Percentiles rank a stretch among this genome's conserved stretches.
Conservation (phyloP, 2,797 vertebrate species). For the Labeo calbasu region DNA sequence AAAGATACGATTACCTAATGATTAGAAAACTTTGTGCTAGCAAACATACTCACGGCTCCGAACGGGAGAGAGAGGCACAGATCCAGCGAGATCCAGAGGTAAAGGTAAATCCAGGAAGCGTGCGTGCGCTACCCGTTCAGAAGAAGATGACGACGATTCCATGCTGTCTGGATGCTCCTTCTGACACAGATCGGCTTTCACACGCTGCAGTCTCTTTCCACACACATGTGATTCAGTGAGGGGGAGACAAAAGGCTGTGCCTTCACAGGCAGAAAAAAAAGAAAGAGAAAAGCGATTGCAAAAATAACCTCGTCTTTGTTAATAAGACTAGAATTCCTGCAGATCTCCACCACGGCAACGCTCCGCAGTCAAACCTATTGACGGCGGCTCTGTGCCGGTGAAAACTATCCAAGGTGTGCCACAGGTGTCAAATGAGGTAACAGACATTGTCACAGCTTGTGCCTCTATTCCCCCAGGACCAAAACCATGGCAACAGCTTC, state of each 20-base stretch:
- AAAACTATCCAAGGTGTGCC: constrained; percentile 64
- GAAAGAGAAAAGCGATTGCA: constrained; percentile 56
- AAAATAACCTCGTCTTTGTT: constrained; percentile 61
- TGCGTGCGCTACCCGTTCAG: constrained; percentile 38
- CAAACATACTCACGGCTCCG: constrained; percentile 51
- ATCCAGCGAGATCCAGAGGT: constrained; percentile 46
- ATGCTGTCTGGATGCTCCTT: constrained; percentile 57
- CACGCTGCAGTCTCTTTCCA: constrained; percentile 58
- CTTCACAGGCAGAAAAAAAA: constrained; percentile 55
- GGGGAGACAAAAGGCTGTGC: constrained; percentile 65
- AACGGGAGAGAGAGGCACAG: constrained; percentile 49
- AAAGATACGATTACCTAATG: constrained; percentile 54
- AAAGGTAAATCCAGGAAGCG: constrained; percentile 50
- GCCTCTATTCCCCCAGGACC: constrained; percentile 73
- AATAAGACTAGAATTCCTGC: constrained; percentile 52
- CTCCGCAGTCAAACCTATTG: constrained; percentile 35
- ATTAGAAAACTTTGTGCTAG: constrained; percentile 52
- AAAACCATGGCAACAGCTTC: constrained; percentile 80
- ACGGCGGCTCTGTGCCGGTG: constrained; percentile 24
- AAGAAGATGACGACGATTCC: constrained; percentile 43
- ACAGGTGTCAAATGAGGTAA: constrained; percentile 75
- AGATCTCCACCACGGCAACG: constrained; percentile 32
- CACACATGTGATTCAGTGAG: constrained; percentile 63
- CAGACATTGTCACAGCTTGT: constrained; percentile 75
- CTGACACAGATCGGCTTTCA: constrained; percentile 60